Evolutionary conservation across 2,797 vertebrate genomes (phyloP).

Genomic region (Anguilla obscura): DNA sequence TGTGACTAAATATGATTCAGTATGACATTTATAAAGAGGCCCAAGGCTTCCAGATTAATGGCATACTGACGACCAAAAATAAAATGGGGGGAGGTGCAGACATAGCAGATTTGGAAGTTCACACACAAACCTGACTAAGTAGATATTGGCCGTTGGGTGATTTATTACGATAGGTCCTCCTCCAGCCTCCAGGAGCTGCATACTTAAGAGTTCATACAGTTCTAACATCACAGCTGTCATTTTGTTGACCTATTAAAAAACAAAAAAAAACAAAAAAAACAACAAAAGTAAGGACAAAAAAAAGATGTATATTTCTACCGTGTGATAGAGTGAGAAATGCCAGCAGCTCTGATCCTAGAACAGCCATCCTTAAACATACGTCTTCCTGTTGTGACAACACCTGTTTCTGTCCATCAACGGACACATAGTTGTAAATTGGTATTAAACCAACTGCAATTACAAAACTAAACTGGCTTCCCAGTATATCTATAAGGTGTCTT

Average conservation of each 20-base stretch:
- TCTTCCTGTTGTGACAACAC: background rate
- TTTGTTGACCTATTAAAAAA: slow-evolving; percentile 41
- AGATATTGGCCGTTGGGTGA: slow-evolving; percentile 56
- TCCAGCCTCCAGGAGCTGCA: background rate
- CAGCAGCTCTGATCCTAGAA: background rate
- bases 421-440: background rate
- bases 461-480: background rate
- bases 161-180: background rate
- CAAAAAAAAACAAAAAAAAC: background rate
- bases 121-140: slow-evolving; percentile 58
- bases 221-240: slow-evolving; percentile 53
- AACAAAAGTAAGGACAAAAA: no score
- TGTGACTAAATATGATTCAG: background rate
- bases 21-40: background rate
- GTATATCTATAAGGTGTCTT: background rate
- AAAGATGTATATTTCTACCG: background rate
- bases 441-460: background rate
- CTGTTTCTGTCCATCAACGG: background rate
- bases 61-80: background rate
- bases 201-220: slow-evolving; percentile 47
- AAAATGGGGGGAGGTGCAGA: background rate
- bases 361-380: background rate
- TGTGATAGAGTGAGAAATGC: background rate
- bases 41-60: background rate
- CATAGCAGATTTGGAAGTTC: background rate